Evolutionary conservation across 2,888 invertebrate species (phyloP), one percentile per base, ranked within the genome.

Genomic region (Apotomis betuletana): DNA sequence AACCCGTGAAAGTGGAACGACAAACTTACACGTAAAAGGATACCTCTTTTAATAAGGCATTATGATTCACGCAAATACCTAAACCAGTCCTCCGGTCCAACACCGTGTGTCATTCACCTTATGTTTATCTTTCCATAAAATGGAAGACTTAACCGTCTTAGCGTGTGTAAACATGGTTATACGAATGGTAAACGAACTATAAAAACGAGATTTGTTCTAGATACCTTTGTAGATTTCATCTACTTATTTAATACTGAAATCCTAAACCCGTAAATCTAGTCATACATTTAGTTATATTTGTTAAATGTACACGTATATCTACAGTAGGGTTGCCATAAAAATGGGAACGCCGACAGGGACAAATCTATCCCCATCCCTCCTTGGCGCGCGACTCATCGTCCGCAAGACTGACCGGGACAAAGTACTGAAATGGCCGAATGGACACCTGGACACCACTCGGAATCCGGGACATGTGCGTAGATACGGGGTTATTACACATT

Each of bases 61-160:
- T 65, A 69, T 69, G 68, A 69, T 61, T 61, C 68, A 69, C 65
- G 6, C 49, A 46, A 44, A 67, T 68, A 54, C 68, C 68, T 61
- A 69, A 69, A 69, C 68, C 61, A 69, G 68, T 69, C 54, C 44
- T 54, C n/a, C 13, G 46, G 36, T 55, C 54, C 61, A 46, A 54
- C 60, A 69, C 38, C 46, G 46, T 65, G 64, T 63, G 70, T 70
- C 70, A 38, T 70, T 70, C 60, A 67, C 65, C 70, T 70, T 51
- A 13, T 44, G 44, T 63, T 57, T 55, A 49, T 49, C 13, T 70
- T 70, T 70, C 55, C 65, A 65, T 67, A 70, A 59, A 52, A 52
- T 61, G 54, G 57, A 44, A 54, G n/a, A 51, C 41, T 68, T 68
- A 55, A 68, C 68, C 60, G 68, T 44, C 68, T 68, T 54, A 61